These are phyloP conservation scores for Eupeodes corollae DNA, from an alignment of 1,140 invertebrate species.

Conservation along the genomic window DNA sequence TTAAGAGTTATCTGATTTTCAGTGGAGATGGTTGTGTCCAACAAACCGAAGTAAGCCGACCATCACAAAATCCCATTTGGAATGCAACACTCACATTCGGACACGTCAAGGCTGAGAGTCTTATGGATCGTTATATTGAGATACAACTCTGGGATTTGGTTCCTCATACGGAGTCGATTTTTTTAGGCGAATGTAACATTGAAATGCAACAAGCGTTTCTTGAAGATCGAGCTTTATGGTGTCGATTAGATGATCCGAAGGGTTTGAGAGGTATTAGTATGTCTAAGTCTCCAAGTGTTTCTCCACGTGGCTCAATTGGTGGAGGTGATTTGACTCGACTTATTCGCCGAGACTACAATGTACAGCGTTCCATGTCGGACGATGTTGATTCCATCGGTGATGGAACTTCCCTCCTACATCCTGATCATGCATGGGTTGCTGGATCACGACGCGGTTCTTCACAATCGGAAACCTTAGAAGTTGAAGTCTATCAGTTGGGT, in stretches of 20 bases:
- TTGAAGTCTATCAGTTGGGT: constrained; percentile 71
- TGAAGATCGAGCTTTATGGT: constrained; percentile 77
- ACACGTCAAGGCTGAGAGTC: constrained; percentile 60
- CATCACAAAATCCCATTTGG: constrained; percentile 77
- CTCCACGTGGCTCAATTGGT: constrained; percentile 66
- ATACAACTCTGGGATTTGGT: constrained; percentile 78
- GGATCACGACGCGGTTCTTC: constrained; percentile 69
- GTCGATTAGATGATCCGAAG: constrained; percentile 67
- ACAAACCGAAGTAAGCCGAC: constrained; percentile 70
- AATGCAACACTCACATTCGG: constrained; percentile 77
- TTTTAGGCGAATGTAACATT: constrained; percentile 72
- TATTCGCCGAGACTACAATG: constrained; percentile 51
- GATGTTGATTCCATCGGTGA: constrained; percentile 61
- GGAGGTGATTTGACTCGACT: constrained; percentile 47
- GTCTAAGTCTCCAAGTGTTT: constrained; percentile 58
- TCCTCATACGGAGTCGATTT: constrained; percentile 67
- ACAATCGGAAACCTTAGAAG: constrained; percentile 71
- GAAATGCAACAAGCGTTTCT: constrained; percentile 66
- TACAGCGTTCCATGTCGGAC: constrained; percentile 58
- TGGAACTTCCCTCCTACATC: constrained; percentile 62
- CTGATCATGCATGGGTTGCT: constrained; percentile 66
- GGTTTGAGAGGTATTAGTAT: constrained; percentile 44
- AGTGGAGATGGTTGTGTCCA: constrained; percentile 60
- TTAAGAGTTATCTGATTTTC: constrained; percentile 6
- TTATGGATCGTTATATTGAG: constrained; percentile 68